Evolutionary conservation across 2,113 vertebrate species (phyloP), one percentile per base, ranked within the genome.

Genomic region (Carollia perspicillata): DNA sequence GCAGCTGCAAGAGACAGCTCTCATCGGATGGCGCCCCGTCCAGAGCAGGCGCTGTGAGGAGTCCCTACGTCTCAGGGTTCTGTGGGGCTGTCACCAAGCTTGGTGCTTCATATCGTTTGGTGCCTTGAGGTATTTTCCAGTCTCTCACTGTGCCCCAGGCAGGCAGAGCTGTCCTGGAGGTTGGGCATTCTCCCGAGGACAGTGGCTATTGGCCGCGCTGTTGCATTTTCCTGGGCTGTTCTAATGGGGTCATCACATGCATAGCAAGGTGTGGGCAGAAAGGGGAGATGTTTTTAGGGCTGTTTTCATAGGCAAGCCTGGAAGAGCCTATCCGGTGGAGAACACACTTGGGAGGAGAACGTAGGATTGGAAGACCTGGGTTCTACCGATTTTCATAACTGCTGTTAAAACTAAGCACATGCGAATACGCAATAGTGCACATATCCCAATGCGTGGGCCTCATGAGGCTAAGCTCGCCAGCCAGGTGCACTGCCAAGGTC

Each of bases 261-360:
- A 9, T 4, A 63, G 22, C 28, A 71, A 74, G 11, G 28, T 65
- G 23, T 35, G 44, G 60, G 71, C 44, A 65, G 44, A 71, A 77
- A 58, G 65, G 88, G 77, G 60, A 80, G 44, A 6, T 42, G 72
- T 58, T 89, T 91, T 93, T 88, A 88, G 94, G 33, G 5, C 65
- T 47, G 26, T 63, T 47, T 74, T 84, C 55, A 37, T n/a, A 47
- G 44, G 47, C 33, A 58, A 93, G 58, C 49, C 49, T 49, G 35
- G 83, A 88, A 83, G 55, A 66, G 47, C 11, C 79, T 37, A 6
- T 75, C 79, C 77, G 77, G 65, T 22, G 14, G 44, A 37, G 37
- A 55, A 60, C 86, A 35, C 17, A 37, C 44, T 71, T 20, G 17
- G 44, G 44, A 49, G 8, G 44, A 49, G 71, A n/a, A 75, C 5